Base-by-base conservation (phyloP, 1,140 invertebrate genomes). In the Drosophila ambigua region DNA sequence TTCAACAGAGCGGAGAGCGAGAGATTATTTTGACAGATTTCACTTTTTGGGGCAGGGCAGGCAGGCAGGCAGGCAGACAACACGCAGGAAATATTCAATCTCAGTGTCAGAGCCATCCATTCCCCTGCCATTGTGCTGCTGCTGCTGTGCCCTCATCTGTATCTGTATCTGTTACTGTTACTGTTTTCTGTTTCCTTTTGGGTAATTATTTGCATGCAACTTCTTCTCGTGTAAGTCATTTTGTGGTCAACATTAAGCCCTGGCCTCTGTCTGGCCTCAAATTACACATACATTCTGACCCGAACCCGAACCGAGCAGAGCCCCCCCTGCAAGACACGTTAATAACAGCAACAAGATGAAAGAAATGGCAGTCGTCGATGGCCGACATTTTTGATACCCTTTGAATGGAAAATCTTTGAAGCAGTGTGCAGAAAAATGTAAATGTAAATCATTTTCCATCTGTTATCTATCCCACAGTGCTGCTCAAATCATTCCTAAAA, bases 141-240 rank as follows among this genome's bases (percentile, higher is more conserved):
- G 5, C 26, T 7, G 26, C 6, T 9, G 2, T 76, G 68, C 59
- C 72, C 71, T 74, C 64, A 69, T 69, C 67, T 4, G 35, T 39
- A 69, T 69, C 67, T 4, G 35, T 39, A 11, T 11, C 35, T 39
- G 53, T 51, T 11, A 35, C 68, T 69, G 75, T 65, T 49, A 58
- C 52, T 51, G 73, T 20, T 49, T 49, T 61, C 52, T 51, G 73
- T 20, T 49, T 67, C 75, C 65, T 64, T 85, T 64, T 68, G 7
- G 55, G 81, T 79, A 87, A 87, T 87, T 87, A 87, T 87, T 87
- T 88, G 83, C 83, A 87, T 87, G 83, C 83, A 87, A 87, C 75
- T 82, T 61, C 62, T 31, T 51, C 58, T 72, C 68, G 60, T 69
- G 68, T 76, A 74, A 64, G 45, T 61, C 79, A 79, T 68, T 79